Evolutionary conservation across 1,140 invertebrate genomes (phyloP).

Genomic region (Drosophila sucinea): DNA sequence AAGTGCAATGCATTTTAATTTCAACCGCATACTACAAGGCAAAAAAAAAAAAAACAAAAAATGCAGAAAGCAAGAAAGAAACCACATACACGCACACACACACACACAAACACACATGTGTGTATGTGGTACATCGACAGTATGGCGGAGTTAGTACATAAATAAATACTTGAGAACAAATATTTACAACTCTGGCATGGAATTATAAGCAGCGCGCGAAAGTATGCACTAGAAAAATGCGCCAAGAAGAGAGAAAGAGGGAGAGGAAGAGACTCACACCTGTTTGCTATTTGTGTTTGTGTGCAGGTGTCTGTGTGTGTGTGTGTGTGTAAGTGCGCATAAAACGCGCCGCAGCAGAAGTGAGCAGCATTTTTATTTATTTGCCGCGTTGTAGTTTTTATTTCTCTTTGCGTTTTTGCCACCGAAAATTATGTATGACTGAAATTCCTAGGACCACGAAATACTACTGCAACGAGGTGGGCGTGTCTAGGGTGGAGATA

Average conservation of each 20-base stretch:
- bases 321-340: conserved; percentile 62
- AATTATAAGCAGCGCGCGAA: conserved; percentile 76
- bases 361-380: conserved; percentile 79
- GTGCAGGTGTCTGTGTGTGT: conserved; percentile 35
- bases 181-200: conserved; percentile 74
- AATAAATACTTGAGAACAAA: conserved; percentile 79
- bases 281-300: conserved; percentile 54
- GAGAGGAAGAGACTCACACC: conserved; percentile 45
- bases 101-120: neutral
- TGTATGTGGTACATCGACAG: conserved; percentile 11
- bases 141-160: conserved; percentile 60
- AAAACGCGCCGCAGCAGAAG: conserved; percentile 69
- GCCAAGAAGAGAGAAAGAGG: conserved; percentile 24
- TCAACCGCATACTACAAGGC: conserved; percentile 51
- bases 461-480: conserved; percentile 51
- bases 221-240: conserved; percentile 74
- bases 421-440: conserved; percentile 47
- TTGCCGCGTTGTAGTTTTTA: conserved; percentile 67
- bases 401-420: conserved; percentile 44
- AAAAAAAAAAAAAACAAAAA: conserved; percentile 40
- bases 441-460: conserved; percentile 37
- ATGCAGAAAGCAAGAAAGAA: conserved; percentile 15
- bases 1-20: conserved; percentile 76
- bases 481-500: conserved; percentile 38
- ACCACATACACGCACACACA: conserved; percentile 25